Base-by-base conservation (phyloP, 2,888 invertebrate species). In the Andrena bucephala region DNA sequence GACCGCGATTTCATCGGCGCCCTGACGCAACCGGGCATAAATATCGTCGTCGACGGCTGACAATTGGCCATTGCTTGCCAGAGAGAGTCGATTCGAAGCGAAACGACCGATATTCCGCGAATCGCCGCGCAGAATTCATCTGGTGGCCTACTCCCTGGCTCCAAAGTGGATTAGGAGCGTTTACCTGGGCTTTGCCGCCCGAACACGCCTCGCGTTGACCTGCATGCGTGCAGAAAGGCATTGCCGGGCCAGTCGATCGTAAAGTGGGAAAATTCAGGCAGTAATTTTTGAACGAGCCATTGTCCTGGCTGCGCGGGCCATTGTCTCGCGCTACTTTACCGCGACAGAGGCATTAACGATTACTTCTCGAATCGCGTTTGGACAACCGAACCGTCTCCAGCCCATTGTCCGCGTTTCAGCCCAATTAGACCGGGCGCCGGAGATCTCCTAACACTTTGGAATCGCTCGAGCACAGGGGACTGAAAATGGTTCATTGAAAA, bases 31-130 rank as follows among this genome's bases (percentile, higher is more conserved):
- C 8, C 16, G 13, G 10, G 16, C 42, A 42, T 48, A 65, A 65
- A 65, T n/a, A 16, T 57, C 13, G 16, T 57, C 57, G 36, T 27
- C 8, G 31, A 57, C 68, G 27, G 54, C 16, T n/a, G 33, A 57
- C 69, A 69, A 59, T 69, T 69, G 69, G 57, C 36, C 57, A n/a
- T n/a, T 2, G n/a, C 13, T n/a, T 48, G 71, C 42, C 63, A 50
- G 62, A 63, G 50, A 24, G 48, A 62, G 54, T 27, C 77, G 63
- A 80, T 80, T 60, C 54, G 16, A 76, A 36, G 66, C 59, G 65
- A 42, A 67, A 71, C 66, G 78, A 66, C 68, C 85, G 77, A 82
- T 80, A 85, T 79, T 65, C 54, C 66, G 2, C 57, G 62, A 75
- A 71, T 42, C 66, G 62, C 52, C 27, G 29, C 16, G 20, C 65